Base-by-base conservation (phyloP, 2,888 invertebrate species). In the Adelphocoris suturalis region DNA sequence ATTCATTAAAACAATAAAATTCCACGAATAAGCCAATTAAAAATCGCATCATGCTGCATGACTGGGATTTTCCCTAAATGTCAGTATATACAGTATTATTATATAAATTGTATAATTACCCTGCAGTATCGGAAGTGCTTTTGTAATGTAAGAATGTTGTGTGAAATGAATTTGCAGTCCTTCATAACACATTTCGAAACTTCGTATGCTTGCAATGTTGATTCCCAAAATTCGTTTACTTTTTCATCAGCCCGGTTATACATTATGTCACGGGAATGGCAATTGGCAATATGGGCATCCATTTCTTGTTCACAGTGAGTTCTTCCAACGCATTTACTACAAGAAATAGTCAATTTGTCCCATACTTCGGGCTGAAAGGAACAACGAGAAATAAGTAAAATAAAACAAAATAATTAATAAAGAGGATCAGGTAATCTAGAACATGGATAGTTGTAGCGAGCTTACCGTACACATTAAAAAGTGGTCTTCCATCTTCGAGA, bases 161-260 rank as follows among this genome's bases (percentile, higher is more conserved):
- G 90, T 11, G 92, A 91, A 86, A 92, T 90, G 87, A 91, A 92
- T 48, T 91, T 91, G 88, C 92, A 92, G 55, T 92, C 91, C 52
- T 91, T 90, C 55, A 55, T 28, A 12, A 48, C 37, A 61, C 90
- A 90, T n/a, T 87, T 87, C 0, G 87, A 81, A 19, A 55, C 27
- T 9, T 55, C 57, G 55, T 23, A 61, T 19, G 37, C 47, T 1
- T n/a, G 14, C 0, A 89, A 13, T 0, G 88, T 55, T 57, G 61
- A 19, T 27, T 80, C 28, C 90, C 90, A 90, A 27, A 78, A 78
- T 27, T 37, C 48, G 46, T 12, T 86, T 11, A 76, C 0, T 37
- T 46, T 12, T 0, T n/a, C 37, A 23, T 86, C 48, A 23, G 19
- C 28, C 5, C 27, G 48, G 12, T 87, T 87, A 37, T 61, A 78